Percentiles rank a stretch among this genome's conserved stretches.
Evolutionary conservation across 2,797 vertebrate species (phyloP).

Genomic region (Simalia tracyae): DNA sequence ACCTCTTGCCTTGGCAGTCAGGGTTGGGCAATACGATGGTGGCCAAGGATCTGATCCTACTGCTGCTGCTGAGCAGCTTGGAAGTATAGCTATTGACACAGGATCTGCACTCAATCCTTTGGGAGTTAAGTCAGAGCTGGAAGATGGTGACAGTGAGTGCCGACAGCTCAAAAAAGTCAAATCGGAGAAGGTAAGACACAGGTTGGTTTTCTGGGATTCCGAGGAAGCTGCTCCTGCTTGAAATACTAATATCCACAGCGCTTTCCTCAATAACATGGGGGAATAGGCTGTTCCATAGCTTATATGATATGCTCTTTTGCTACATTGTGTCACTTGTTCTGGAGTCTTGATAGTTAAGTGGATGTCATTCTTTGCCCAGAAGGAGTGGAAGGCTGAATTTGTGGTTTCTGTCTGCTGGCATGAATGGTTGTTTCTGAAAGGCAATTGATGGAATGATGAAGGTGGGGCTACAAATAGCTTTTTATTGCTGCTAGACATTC

Average conservation of each 20-base stretch:
- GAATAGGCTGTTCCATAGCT: background rate
- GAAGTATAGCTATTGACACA: constrained; percentile 94
- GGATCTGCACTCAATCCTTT: constrained; percentile 90
- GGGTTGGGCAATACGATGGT: constrained; percentile 86
- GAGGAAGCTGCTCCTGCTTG: background rate
- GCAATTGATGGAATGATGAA: background rate
- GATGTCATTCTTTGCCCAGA: background rate
- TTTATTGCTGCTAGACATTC: background rate
- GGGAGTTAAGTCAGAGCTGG: constrained; percentile 90
- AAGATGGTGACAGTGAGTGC: constrained; percentile 92
- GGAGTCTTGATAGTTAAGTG: background rate
- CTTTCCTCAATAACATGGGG: rapidly evolving
- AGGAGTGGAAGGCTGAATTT: background rate
- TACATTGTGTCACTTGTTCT: background rate
- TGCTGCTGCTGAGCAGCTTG: constrained; percentile 88
- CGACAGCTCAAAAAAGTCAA: constrained; percentile 95
- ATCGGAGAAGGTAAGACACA: constrained; percentile 91
- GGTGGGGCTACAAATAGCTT: no score
- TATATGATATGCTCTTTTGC: background rate
- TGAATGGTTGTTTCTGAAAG: background rate
- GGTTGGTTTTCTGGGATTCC: background rate
- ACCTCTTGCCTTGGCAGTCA: constrained; percentile 83
- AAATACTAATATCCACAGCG: rapidly evolving
- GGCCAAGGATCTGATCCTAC: constrained; percentile 83
- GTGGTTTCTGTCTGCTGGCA: background rate